Conservation (phyloP, 2,797 vertebrate genomes). For the Sphenodon punctatus region DNA sequence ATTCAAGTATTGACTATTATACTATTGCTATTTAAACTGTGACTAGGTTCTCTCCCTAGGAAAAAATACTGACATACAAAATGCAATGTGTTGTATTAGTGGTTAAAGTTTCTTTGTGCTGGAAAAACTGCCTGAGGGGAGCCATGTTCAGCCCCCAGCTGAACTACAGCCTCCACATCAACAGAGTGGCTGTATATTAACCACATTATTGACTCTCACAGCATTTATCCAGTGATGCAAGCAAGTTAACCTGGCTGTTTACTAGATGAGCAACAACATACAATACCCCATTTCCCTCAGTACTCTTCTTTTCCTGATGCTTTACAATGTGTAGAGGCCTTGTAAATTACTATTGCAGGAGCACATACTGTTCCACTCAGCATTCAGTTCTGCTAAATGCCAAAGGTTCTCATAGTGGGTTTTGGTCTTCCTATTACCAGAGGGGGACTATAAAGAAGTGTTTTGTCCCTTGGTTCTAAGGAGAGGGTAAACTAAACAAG, state of each 20-base stretch:
- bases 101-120: slow-evolving; percentile 40
- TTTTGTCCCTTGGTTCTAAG: too few relatives aligned
- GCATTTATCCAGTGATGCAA: slow-evolving; percentile 12
- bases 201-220: slow-evolving; percentile 13
- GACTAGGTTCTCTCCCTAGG: slow-evolving; percentile 19
- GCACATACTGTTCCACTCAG: not conserved
- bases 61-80: not conserved
- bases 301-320: not conserved
- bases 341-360: not conserved
- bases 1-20: slow-evolving; percentile 4
- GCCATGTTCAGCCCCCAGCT: slow-evolving; percentile 15
- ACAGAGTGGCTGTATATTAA: slow-evolving; percentile 27
- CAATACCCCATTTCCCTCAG: slow-evolving; percentile 12
- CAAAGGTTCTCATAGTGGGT: not conserved
- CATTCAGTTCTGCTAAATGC: not conserved
- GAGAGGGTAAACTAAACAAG: too few relatives aligned
- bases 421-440: not conserved
- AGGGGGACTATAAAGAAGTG: too few relatives aligned
- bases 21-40: not conserved
- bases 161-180: slow-evolving; percentile 10
- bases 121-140: slow-evolving; percentile 50
- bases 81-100: slow-evolving; percentile 27
- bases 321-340: not conserved
- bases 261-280: not conserved
- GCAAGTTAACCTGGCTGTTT: not conserved